These are phyloP conservation scores for Knipowitschia caucasica DNA, from an alignment of 2,797 vertebrate species.

Conservation along the genomic window DNA sequence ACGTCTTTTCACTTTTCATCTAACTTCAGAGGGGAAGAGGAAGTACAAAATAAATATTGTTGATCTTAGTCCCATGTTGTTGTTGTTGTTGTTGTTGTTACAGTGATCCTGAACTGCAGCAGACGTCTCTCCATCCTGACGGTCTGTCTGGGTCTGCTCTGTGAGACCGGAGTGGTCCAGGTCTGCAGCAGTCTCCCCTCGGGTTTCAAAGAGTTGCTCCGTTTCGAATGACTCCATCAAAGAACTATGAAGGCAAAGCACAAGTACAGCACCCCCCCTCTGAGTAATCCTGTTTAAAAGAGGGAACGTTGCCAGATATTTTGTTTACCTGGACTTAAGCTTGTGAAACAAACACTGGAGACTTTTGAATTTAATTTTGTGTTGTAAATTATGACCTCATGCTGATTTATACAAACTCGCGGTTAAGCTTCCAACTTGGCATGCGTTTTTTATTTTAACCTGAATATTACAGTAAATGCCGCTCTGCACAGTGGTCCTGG, in stretches of 20 bases:
- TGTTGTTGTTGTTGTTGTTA: not conserved
- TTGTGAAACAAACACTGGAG: too few species aligned
- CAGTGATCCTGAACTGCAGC: slow-evolving; percentile 89
- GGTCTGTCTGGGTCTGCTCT: slow-evolving; percentile 80
- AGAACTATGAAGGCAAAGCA: not conserved
- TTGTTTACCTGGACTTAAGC: not conserved
- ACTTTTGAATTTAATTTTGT: too few species aligned
- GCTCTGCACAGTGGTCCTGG: too few species aligned
- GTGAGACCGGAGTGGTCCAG: slow-evolving; percentile 78
- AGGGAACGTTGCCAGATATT: too few species aligned
- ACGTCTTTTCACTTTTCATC: not conserved
- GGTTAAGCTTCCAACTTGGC: too few species aligned
- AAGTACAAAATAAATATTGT: not conserved
- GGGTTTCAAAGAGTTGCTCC: slow-evolving; percentile 58
- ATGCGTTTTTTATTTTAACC: too few species aligned
- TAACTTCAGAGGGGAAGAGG: too few species aligned
- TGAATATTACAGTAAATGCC: too few species aligned
- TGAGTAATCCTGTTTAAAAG: not conserved
- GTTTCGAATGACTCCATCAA: slow-evolving; percentile 23
- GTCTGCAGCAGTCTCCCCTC: slow-evolving; percentile 71
- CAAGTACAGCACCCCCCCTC: not conserved
- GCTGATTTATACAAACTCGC: too few species aligned
- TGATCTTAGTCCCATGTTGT: not conserved
- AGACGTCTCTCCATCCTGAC: slow-evolving; percentile 79
- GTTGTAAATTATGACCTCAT: too few species aligned